Base-by-base conservation (phyloP, 2,797 vertebrate species). In the Microchirus variegatus region DNA sequence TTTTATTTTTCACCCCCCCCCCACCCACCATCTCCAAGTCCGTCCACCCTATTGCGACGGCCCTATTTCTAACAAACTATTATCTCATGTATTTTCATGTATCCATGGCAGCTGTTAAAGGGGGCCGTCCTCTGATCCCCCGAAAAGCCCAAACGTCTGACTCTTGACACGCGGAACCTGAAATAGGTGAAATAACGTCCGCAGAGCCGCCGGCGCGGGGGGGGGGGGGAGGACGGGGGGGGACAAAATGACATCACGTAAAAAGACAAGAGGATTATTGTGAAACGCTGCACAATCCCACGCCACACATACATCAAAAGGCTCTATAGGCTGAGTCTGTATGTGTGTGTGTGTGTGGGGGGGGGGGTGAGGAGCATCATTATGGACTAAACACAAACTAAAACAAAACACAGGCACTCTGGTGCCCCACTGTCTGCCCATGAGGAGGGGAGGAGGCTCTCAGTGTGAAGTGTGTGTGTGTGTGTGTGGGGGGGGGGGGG, bases 391-490 rank as follows among this genome's bases (percentile, higher is more conserved):
- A 85, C 82, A 77, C 0, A 75, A 81, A 85, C 61, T 80, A 77
- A 79, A 82, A 86, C 85, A 84, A 84, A 89, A 88, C 83, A 74
- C 80, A 79, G 82, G 78, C 80, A 81, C 63, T 67, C 83, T 90
- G 89, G 89, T 90, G 87, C 90, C 90, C 83, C 64, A 50, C 76
- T 75, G 87, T 87, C 90, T 89, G 26, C 83, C 76, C 78, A 37
- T 31, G 26, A 4, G 19, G 19, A 4, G 19, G 19, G 19, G 22
- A 5, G 1, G 22, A 3, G n/a, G n/a, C n/a, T n/a, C n/a, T n/a
- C n/a, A n/a, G n/a, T n/a, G n/a, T n/a, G n/a, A n/a, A n/a, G n/a
- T n/a, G n/a, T n/a, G n/a, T n/a, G n/a, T n/a, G n/a, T n/a, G n/a
- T n/a, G n/a, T n/a, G n/a, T n/a, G n/a, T n/a, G n/a, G n/a, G n/a